phyloP scores from a whole-genome alignment of 1,140 invertebrate genomes.

The Melitaea cinxia region DNA sequence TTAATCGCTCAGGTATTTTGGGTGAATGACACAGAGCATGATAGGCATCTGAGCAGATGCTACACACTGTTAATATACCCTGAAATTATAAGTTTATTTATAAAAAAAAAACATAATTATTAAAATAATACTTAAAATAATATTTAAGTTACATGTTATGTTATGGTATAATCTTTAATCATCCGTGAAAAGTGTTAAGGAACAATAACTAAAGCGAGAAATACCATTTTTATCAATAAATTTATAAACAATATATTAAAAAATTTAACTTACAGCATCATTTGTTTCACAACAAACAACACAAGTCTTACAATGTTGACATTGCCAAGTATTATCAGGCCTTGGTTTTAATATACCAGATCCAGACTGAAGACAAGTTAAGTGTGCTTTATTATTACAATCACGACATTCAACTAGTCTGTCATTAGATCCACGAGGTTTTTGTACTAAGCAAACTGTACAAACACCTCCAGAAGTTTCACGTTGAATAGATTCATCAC shows the following conservation, averaged over 20 bases:
- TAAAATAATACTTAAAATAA: too few relatives aligned
- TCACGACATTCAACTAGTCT: conserved; percentile 88
- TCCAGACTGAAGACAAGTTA: conserved; percentile 85
- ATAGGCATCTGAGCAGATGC: conserved; percentile 91
- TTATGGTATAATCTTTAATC: too few relatives aligned
- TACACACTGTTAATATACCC: conserved; percentile 89
- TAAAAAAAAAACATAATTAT: too few relatives aligned
- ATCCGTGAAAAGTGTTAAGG: too few relatives aligned
- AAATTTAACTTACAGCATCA: conserved; percentile 83
- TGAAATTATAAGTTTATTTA: conserved; percentile 57
- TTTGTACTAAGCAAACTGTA: conserved; percentile 82
- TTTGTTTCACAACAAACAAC: conserved; percentile 87
- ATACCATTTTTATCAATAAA: neutral
- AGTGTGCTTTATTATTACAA: conserved; percentile 89
- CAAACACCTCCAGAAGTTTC: conserved; percentile 81
- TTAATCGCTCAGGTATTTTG: conserved; percentile 81
- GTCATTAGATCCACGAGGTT: conserved; percentile 84
- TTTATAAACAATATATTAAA: neutral
- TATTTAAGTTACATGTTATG: too few relatives aligned
- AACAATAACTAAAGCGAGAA: too few relatives aligned
- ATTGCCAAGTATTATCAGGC: conserved; percentile 87
- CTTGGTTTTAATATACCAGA: conserved; percentile 85
- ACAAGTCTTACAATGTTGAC: conserved; percentile 88
- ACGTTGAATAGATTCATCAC: conserved; percentile 57
- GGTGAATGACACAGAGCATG: conserved; percentile 89